Conservation (phyloP, 2,888 invertebrate genomes). For the Drosophila tanythrix region DNA sequence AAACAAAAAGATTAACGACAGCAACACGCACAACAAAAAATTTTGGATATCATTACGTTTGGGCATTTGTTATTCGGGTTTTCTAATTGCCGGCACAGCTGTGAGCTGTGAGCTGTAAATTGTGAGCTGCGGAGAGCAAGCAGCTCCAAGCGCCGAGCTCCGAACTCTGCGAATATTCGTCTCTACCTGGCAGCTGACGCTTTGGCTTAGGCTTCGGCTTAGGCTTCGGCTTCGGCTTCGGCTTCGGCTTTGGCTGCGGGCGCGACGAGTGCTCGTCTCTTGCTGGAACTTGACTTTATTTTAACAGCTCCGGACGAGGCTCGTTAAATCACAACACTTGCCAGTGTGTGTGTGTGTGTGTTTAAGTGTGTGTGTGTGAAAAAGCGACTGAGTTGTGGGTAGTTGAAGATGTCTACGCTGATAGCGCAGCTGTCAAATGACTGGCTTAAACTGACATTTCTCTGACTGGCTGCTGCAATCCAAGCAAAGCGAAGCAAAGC, state of each 20-base stretch:
- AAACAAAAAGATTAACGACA: constrained; percentile 4
- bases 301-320: constrained; percentile 52
- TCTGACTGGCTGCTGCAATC: background rate
- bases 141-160: constrained; percentile 16
- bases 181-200: constrained; percentile 36
- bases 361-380: constrained; percentile 24
- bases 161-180: constrained; percentile 46
- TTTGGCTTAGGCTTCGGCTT: background rate
- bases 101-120: constrained; percentile 35
- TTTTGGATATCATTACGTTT: constrained; percentile 28
- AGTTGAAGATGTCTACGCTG: constrained; percentile 58
- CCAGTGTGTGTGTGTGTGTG: background rate
- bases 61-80: constrained; percentile 47
- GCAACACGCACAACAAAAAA: constrained; percentile 27
- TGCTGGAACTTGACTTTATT: constrained; percentile 47
- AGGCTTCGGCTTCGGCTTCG: background rate
- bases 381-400: constrained; percentile 41
- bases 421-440: constrained; percentile 53
- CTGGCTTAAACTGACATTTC: constrained; percentile 17
- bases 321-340: constrained; percentile 44
- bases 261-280: background rate
- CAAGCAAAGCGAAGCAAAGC: background rate
- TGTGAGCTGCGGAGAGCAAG: constrained; percentile 19
- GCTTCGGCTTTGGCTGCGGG: background rate
- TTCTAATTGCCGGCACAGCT: constrained; percentile 55